Conservation (phyloP, 1,140 invertebrate genomes). For the Saccostrea echinata region DNA sequence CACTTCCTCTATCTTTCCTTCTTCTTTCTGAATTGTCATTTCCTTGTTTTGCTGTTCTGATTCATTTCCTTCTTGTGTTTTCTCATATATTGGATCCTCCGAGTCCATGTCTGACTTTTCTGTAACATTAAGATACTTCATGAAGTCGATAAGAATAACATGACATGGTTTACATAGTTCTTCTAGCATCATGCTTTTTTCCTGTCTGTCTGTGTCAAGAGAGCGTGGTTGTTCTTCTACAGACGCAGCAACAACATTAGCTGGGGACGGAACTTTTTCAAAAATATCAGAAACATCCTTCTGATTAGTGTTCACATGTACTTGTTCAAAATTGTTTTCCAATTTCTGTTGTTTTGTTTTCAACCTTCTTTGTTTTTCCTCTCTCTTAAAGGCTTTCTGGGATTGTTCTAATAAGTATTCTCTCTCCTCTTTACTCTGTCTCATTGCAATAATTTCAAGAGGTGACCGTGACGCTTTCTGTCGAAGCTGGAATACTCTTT, state of each 20-base stretch:
- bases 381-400: conserved; percentile 52
- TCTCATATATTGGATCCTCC: conserved; percentile 47
- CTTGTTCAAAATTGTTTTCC: conserved; percentile 33
- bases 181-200: not conserved
- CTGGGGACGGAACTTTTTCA: not conserved
- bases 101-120: conserved; percentile 46
- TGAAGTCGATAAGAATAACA: conserved; percentile 72
- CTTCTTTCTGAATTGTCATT: not conserved
- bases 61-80: not conserved
- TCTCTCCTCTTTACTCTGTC: conserved; percentile 66
- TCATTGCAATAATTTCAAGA: conserved; percentile 71
- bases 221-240: not conserved
- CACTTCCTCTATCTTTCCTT: not conserved
- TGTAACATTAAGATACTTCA: conserved; percentile 64
- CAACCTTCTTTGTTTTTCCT: conserved; percentile 56
- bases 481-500: conserved; percentile 58
- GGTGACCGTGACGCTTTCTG: conserved; percentile 70
- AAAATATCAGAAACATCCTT: conserved; percentile 23
- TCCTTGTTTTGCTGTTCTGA: not conserved
- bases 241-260: not conserved
- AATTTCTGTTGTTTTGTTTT: conserved; percentile 45
- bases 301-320: not conserved
- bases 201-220: not conserved
- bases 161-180: conserved; percentile 64
- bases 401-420: conserved; percentile 61